These are phyloP conservation scores for Argentina silus DNA, from an alignment of 2,797 vertebrate genomes.

Conservation along the genomic window DNA sequence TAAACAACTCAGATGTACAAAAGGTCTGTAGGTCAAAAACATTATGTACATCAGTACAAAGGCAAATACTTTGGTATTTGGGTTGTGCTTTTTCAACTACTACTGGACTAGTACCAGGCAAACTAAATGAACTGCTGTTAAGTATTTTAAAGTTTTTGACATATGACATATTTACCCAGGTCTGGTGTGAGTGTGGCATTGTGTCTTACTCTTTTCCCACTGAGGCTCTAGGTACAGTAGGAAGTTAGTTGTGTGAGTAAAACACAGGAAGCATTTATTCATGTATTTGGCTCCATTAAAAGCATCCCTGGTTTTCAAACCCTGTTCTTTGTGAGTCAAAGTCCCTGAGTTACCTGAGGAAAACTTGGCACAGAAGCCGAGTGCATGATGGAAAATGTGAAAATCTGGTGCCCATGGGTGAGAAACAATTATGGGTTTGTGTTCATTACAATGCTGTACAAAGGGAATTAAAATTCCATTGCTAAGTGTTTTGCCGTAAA, in stretches of 20 bases:
- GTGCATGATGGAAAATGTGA: constrained; percentile 71
- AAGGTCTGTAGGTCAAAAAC: too few relatives aligned
- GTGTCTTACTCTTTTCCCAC: too few relatives aligned
- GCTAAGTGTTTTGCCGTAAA: constrained; percentile 70
- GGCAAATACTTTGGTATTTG: not conserved
- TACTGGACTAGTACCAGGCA: too few relatives aligned
- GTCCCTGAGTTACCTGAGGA: constrained; percentile 68
- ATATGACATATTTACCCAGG: constrained; percentile 12
- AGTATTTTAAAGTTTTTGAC: constrained; percentile 1
- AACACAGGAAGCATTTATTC: constrained; percentile 52
- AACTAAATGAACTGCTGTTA: too few relatives aligned
- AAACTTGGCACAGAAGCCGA: constrained; percentile 66
- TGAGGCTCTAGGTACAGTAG: too few relatives aligned
- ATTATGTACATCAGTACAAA: not conserved
- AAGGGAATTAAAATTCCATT: constrained; percentile 74
- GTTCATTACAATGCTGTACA: constrained; percentile 73
- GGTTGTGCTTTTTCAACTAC: too few relatives aligned
- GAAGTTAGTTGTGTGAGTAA: not conserved
- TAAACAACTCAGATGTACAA: too few relatives aligned
- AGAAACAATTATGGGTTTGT: constrained; percentile 77
- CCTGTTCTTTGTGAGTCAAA: constrained; percentile 61
- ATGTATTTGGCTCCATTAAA: constrained; percentile 56
- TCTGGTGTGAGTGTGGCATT: not conserved
- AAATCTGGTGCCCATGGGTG: constrained; percentile 70
- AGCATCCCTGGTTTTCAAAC: constrained; percentile 39